Percentiles rank a stretch among this genome's conserved stretches.
Conservation (phyloP, 1,140 invertebrate genomes). For the Acromyrmex heyeri region DNA sequence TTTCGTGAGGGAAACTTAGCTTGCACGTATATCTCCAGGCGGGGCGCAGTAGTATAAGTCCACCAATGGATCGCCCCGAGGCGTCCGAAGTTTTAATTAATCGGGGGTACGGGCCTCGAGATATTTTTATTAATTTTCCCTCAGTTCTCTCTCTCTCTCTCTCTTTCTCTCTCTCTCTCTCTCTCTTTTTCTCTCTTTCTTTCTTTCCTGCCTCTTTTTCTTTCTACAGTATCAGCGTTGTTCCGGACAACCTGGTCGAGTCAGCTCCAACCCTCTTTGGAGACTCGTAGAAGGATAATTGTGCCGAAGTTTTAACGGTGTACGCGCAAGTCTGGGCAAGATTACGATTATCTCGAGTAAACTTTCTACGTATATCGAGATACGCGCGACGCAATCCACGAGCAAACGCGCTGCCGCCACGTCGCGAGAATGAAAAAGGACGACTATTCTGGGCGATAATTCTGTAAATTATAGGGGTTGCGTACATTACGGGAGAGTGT, state of each 20-base stretch:
- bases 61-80: constrained; percentile 54
- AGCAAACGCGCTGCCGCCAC: not conserved
- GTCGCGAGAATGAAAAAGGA: constrained; percentile 2
- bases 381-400: constrained; percentile 48
- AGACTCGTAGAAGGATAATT: constrained; percentile 43
- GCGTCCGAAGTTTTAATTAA: constrained; percentile 66
- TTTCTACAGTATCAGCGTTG: not conserved
- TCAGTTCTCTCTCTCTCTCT: no score
- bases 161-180: no score
- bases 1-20: constrained; percentile 53
- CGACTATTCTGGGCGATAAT: constrained; percentile 21
- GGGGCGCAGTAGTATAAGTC: constrained; percentile 50
- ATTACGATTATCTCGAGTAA: constrained; percentile 61
- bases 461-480: constrained; percentile 36
- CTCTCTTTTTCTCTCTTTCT: no score
- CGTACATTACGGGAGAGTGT: not conserved
- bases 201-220: not conserved
- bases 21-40: constrained; percentile 43
- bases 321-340: constrained; percentile 15
- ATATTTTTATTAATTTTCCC: constrained; percentile 65
- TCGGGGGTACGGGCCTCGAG: constrained; percentile 47
- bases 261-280: constrained; percentile 31
- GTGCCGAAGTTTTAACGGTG: constrained; percentile 57
- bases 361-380: constrained; percentile 50
- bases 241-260: constrained; percentile 31